phyloP scores from a whole-genome alignment of 1,140 invertebrate genomes.

The Bombus consobrinus region DNA sequence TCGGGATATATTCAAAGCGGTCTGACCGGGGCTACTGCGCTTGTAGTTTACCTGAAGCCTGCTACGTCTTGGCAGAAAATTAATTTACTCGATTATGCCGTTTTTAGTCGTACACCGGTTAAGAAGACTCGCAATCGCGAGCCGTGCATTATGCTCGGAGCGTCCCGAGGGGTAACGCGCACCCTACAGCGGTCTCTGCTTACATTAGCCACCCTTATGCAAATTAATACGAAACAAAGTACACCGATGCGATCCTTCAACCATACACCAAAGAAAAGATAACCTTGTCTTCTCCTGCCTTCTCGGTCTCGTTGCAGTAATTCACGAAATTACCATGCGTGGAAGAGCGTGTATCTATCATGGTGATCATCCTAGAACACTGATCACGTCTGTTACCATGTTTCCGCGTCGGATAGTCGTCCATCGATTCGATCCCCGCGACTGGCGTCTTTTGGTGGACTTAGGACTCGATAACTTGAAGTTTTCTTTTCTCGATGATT shows the following conservation, averaged over 20 bases:
- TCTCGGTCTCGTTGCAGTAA: background rate
- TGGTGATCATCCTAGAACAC: background rate
- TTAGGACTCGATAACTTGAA: background rate
- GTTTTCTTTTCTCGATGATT: background rate
- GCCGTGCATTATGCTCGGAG: conserved; percentile 34
- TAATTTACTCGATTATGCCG: conserved; percentile 65
- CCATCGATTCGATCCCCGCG: background rate
- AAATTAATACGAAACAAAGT: conserved; percentile 72
- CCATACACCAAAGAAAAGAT: conserved; percentile 42
- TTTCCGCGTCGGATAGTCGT: conserved; percentile 1
- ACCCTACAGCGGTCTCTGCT: conserved; percentile 62
- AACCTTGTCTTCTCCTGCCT: background rate
- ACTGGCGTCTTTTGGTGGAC: background rate
- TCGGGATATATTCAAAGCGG: conserved; percentile 26
- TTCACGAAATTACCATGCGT: conserved; percentile 7
- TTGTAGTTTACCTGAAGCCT: conserved; percentile 42
- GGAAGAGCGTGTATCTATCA: conserved; percentile 27
- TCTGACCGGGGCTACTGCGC: no score
- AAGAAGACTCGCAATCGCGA: conserved; percentile 58
- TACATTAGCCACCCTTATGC: conserved; percentile 70
- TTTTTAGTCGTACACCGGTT: conserved; percentile 57
- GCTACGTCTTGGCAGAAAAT: conserved; percentile 46
- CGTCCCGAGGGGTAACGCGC: conserved; percentile 47
- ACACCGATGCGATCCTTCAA: conserved; percentile 59
- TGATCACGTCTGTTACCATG: background rate